Evolutionary conservation across 2,888 invertebrate species (phyloP), one percentile per base, ranked within the genome.

Genomic region (Pimpla rufipes): DNA sequence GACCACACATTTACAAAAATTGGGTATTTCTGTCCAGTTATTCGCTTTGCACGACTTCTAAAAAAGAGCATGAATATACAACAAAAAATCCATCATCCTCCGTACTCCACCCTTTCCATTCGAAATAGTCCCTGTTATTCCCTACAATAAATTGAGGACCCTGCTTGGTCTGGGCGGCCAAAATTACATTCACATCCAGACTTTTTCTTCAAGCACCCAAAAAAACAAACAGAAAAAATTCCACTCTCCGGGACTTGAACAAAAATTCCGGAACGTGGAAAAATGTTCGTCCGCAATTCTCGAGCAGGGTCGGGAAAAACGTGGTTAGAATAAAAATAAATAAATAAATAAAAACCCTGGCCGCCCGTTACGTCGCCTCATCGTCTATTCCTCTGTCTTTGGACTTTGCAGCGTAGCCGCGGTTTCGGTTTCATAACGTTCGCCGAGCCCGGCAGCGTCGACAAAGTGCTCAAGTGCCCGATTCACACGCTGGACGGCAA

Each of bases 401-500:
- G 75, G 67, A 50, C 40, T 95, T 95, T 95, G 92, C 96, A 98
- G 98, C 96, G 98, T 93, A 98, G 98, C 95, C 96, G 98, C 93
- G 98, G 98, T 92, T 98, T 98, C 94, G 97, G 98, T 92, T 98
- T 98, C 95, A 98, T 98, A 94, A 98, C 98, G 91, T 98, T 98
- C 94, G 96, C 97, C 93, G 98, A 98, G 94, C 97, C 98, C 79
- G 95, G 96, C 88, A 97, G 97, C 91, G 98, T 98, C 87, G 98
- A 98, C 94, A 97, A 97, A 94, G 98, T 98, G 82, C 95, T 98
- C 77, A 97, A 97, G 90, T 97, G 98, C 88, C 97, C 97, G 80
- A 97, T 97, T 87, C 98, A 98, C 95, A 97, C 97, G 73, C 95
- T 98, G 88, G 98, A 98, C 94, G 98, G 98, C 86, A 98, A 98